Evolutionary conservation across 1,140 invertebrate genomes (phyloP), one percentile per base, ranked within the genome.

Genomic region (Cyphomyrmex costatus): DNA sequence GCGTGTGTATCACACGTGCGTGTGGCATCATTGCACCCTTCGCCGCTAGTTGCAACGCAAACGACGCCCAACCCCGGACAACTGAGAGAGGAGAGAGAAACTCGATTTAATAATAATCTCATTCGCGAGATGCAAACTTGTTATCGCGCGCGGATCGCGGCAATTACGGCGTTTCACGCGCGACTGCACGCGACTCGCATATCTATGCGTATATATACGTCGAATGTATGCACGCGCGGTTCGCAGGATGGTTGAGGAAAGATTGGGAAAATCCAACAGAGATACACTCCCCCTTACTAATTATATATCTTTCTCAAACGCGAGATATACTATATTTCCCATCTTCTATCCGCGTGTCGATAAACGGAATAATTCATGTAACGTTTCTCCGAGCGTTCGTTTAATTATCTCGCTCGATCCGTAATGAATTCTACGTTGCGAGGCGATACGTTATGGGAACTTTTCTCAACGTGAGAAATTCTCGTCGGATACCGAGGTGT

Each of bases 71-170:
- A 16, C 42, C 21, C 27, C 16, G 16, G n/a, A 19, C 19, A n/a
- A 36, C 61, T 12, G 30, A 24, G 30, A n/a, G n/a, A n/a, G n/a
- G n/a, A n/a, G n/a, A n/a, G 10, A 36, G 36, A 30, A 80, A 80
- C 46, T 70, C 63, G 71, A 83, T 83, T 73, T 49, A 74, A 83
- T 82, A 58, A 82, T 83, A 83, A 83, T 83, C 53, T 60, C 68
- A 74, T 83, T 70, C 24, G 63, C 30, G 14, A 66, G 33, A 46
- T 24, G 79, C 51, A 73, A 61, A 83, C 68, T 65, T 70, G 46
- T 53, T 42, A 68, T 53, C 53, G 60, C 53, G 42, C 46, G 61
- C 66, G 51, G 24, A 83, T 74, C 56, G 30, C n/a, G 27, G 65
- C 66, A 60, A 82, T 82, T 73, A 70, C 66, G 66, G 19, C 53